Percentiles rank a stretch among this genome's conserved stretches.
These are phyloP conservation scores for Ernsta delagoae DNA, from an alignment of 2,888 invertebrate genomes.

Conservation along the genomic window DNA sequence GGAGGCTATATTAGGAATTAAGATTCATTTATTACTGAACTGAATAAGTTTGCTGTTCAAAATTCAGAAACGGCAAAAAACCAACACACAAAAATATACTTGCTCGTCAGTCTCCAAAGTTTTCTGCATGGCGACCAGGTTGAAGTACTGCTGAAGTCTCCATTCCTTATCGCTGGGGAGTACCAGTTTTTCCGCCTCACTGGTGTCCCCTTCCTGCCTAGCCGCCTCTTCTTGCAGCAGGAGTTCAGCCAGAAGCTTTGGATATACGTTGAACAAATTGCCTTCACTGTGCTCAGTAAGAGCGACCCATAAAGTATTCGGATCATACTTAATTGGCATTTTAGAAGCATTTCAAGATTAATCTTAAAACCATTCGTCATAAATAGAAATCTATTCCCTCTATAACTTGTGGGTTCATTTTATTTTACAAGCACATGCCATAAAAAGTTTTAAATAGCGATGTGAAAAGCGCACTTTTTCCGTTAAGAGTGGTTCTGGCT, in stretches of 20 bases:
- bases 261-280: conserved; percentile 87
- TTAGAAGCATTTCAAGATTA: conserved; percentile 50
- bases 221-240: conserved; percentile 80
- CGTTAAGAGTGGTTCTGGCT: conserved; percentile 35
- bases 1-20: too few relatives aligned
- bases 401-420: neutral
- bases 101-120: conserved; percentile 59
- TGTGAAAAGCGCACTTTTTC: conserved; percentile 7
- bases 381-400: neutral
- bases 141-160: conserved; percentile 88
- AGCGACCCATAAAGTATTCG: conserved; percentile 81
- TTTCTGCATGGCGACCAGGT: conserved; percentile 87
- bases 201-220: conserved; percentile 69
- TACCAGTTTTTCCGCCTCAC: conserved; percentile 83
- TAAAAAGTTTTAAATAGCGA: conserved; percentile 6
- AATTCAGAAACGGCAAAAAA: neutral
- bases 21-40: too few relatives aligned
- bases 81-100: conserved; percentile 40
- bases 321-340: conserved; percentile 68
- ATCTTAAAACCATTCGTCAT: conserved; percentile 2
- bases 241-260: conserved; percentile 86
- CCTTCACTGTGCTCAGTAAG: conserved; percentile 83
- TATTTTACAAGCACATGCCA: neutral
- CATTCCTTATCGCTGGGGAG: conserved; percentile 89
- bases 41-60: neutral